Evolutionary conservation across 1,140 invertebrate species (phyloP), one percentile per base, ranked within the genome.

Genomic region (Bathynomus jamesi): DNA sequence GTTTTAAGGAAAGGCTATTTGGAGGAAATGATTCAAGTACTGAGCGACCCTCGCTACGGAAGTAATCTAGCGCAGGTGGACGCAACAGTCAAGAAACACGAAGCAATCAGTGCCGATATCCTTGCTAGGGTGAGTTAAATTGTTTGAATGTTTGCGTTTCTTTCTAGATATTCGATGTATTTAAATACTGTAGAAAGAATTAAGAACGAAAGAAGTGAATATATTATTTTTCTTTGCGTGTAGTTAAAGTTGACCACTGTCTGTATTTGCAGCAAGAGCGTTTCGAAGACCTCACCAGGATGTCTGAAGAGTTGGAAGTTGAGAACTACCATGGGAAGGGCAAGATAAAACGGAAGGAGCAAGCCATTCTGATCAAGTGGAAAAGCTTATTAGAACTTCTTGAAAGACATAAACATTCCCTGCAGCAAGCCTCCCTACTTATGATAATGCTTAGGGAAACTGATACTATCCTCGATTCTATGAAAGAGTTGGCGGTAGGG

Each of bases 51-150:
- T 8, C 86, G 94, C 70, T 95, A 95, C 81, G 93, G 92, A 28
- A 91, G 89, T 78, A 95, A 94, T 84, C 83, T 96, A 70, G 87
- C 89, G 0, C 95, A 98, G 82, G 94, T 98, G 0, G 96, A 99
- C 80, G 96, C 96, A 10, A 96, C 95, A 0, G 88, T 98, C 5
- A 99, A 99, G 84, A 99, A 99, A 81, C 95, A 99, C 81, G 95
- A 99, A 83, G 96, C 96, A 25, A 96, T 99, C 65, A 94, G 92
- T 78, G 96, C 96, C 0, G 96, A 99, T 80, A 98, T 99, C 72
- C 82, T 96, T 31, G 92, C 96, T 4, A 85, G 88, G 80, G 86
- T 87, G 82, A 75, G 80, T 79, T 25, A 10, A 4, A n/a, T 70
- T 4, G n/a, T 8, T 17, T 31, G n/a, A 17, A 3, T 68, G 10